A percentile compares a stretch with the other conserved stretches of the same genome.
Conservation (phyloP, 2,113 vertebrate species). For the Passer montanus region DNA sequence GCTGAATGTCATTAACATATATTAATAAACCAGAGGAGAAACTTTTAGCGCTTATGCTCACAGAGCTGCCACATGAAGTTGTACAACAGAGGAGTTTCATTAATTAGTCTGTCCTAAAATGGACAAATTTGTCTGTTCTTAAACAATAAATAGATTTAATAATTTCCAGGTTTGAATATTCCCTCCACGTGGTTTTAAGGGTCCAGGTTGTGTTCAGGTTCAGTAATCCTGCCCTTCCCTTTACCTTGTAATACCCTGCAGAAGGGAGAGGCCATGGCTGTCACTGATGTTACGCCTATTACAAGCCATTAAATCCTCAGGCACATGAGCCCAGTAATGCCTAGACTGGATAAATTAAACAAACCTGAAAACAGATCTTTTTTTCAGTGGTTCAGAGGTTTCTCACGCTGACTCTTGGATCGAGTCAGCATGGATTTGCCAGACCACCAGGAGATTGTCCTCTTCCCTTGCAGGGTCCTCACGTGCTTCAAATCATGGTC, state of each 20-base stretch:
- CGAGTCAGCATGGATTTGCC: rapidly evolving
- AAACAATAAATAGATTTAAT: not conserved
- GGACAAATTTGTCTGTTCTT: not conserved
- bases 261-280: not conserved
- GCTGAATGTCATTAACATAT: not conserved
- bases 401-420: not conserved
- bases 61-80: not conserved
- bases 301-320: not conserved
- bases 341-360: not conserved
- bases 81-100: not conserved
- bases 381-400: not conserved
- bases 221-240: not conserved
- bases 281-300: not conserved
- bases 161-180: not conserved
- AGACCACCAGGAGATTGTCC: not conserved
- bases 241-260: not conserved
- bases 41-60: not conserved
- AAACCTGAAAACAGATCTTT: not conserved
- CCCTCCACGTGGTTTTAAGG: rapidly evolving
- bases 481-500: not conserved
- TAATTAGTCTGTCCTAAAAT: not conserved
- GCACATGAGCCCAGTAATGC: not conserved
- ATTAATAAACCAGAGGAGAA: not conserved
- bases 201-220: not conserved
- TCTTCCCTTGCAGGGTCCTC: not conserved